Evolutionary conservation across 2,888 invertebrate species (phyloP).

Genomic region (Perdita meconis): DNA sequence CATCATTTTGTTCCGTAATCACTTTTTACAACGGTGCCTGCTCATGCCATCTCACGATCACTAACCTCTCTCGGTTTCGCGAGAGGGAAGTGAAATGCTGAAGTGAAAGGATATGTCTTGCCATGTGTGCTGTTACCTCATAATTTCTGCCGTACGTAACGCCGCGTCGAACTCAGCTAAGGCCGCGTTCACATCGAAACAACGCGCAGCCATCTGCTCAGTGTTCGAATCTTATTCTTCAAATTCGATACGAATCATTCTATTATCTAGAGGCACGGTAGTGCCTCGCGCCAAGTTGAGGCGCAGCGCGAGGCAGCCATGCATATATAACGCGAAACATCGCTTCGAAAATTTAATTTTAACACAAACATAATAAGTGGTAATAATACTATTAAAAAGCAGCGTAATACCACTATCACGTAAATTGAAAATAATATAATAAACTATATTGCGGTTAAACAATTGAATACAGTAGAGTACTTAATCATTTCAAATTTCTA

Average conservation of each 20-base stretch:
- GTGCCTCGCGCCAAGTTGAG: no score
- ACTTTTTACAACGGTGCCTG: constrained; percentile 54
- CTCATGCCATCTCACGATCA: constrained; percentile 59
- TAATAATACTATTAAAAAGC: no score
- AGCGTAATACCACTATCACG: no score
- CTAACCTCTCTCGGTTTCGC: constrained; percentile 66
- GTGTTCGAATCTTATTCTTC: background rate
- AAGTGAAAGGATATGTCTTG: constrained; percentile 80
- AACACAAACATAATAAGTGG: no score
- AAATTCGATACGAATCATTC: background rate
- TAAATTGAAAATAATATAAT: no score
- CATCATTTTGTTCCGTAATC: constrained; percentile 33
- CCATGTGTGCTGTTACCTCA: constrained; percentile 78
- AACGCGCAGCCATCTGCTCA: background rate
- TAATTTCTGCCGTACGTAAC: constrained; percentile 72
- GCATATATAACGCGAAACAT: no score
- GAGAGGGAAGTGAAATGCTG: constrained; percentile 82
- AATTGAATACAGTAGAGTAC: no score
- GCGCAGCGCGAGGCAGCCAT: no score
- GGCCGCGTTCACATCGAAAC: constrained; percentile 6
- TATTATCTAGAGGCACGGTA: no score
- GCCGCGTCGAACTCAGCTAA: constrained; percentile 54
- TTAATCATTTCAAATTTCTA: no score
- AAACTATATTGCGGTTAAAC: no score
- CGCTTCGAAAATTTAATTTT: no score